These are phyloP conservation scores for Meliscaeva auricollis DNA, from an alignment of 2,888 invertebrate species.

Conservation along the genomic window DNA sequence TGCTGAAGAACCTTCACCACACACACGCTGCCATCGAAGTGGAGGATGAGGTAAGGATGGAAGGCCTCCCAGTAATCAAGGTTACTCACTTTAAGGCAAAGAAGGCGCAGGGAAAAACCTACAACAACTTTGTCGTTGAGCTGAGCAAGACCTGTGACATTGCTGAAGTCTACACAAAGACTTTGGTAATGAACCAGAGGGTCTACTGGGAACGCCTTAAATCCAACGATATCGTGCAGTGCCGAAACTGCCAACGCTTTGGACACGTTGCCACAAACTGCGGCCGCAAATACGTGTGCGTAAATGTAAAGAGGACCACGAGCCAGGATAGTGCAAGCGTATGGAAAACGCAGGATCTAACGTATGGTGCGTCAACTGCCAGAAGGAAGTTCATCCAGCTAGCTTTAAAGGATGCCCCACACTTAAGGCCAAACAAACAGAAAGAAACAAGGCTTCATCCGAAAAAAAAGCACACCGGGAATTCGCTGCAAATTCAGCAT, in stretches of 20 bases:
- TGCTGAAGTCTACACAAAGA: neutral
- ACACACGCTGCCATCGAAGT: too few relatives aligned
- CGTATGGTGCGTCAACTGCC: neutral
- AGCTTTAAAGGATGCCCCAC: neutral
- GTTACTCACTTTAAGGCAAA: neutral
- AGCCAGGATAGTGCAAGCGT: neutral
- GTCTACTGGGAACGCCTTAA: neutral
- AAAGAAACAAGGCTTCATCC: neutral
- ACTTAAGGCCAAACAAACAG: neutral
- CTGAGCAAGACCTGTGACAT: neutral
- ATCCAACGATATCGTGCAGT: neutral
- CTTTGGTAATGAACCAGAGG: neutral
- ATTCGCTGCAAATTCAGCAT: neutral
- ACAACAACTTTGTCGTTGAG: neutral
- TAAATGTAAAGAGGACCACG: neutral
- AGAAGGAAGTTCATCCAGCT: neutral
- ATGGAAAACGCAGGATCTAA: neutral
- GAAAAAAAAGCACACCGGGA: neutral
- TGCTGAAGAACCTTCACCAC: too few relatives aligned
- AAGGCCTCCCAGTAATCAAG: too few relatives aligned
- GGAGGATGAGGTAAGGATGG: too few relatives aligned
- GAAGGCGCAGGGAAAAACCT: neutral
- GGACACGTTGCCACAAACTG: neutral
- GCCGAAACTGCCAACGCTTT: slow-evolving; percentile 2
- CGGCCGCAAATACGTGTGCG: neutral